Base-by-base conservation (phyloP, 2,797 vertebrate genomes). In the Picus viridis region DNA sequence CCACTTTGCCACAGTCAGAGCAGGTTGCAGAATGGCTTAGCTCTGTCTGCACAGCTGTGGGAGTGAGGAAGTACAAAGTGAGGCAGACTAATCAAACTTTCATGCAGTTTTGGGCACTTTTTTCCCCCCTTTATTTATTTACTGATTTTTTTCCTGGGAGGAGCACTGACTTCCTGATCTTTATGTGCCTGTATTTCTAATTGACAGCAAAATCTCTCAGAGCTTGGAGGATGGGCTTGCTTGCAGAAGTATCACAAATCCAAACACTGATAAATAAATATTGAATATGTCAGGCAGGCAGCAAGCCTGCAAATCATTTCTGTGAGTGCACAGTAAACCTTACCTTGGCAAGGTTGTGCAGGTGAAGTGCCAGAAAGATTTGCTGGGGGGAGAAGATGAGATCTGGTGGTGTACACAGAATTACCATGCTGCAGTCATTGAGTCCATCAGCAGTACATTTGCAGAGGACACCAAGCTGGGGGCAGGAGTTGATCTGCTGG, bases 191-290 rank as follows among this genome's bases (percentile, higher is more conserved):
- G 2, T 58, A 59, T 80, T 88, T 94, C 77, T 94, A 80, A 80
- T 85, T 80, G 74, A 93, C 34, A 74, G 7, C 41, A 93, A 86
- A 84, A 63, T 29, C 43, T 83, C 63, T n/a, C 49, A 74, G 20
- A 80, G 54, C 56, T 63, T 76, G 32, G 62, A 57, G 92, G 78
- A 88, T 43, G 39, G 74, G 57, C 62, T 83, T 90, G 85, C 86
- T 74, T 77, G 65, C 85, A 65, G 17, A 84, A 84, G 69, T 87
- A 49, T 76, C 41, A 75, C 90, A 95, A 93, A 96, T 94, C 93
- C 88, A 90, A 95, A 15, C 22, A 59, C 57, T 71, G 88, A 92
- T 89, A 96, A 92, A 96, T 94, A 92, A 94, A 96, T 89, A 90
- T 77, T 89, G 16, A 59, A 57, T 85, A 74, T 63, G 71, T 12